A percentile compares a stretch with the other conserved stretches of the same genome.
These are phyloP conservation scores for Athrips mouffetella DNA, from an alignment of 2,888 invertebrate species.

Conservation along the genomic window DNA sequence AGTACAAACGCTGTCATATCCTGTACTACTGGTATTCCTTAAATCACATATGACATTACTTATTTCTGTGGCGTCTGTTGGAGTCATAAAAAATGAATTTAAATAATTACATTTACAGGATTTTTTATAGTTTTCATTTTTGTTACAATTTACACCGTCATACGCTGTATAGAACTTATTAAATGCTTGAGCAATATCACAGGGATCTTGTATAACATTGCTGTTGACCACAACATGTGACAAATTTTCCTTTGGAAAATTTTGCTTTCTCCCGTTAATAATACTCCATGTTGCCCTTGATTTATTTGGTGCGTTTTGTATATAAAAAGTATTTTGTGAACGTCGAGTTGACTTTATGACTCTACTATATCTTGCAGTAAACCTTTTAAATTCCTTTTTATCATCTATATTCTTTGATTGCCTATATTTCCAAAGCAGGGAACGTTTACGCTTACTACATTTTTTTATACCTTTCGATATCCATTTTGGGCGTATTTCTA, in stretches of 20 bases:
- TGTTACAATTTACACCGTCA: neutral
- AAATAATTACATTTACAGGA: neutral
- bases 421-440: conserved; percentile 1
- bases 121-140: neutral
- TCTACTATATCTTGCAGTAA: neutral
- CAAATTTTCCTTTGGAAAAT: neutral
- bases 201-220: neutral
- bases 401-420: neutral
- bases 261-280: neutral
- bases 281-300: neutral
- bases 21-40: neutral
- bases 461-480: neutral
- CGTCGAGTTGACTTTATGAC: neutral
- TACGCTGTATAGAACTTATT: neutral
- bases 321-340: neutral
- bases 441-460: conserved; percentile 3
- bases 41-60: neutral
- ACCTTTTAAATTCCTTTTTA: neutral
- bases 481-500: conserved; percentile 1
- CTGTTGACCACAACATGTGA: neutral
- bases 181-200: neutral
- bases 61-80: neutral
- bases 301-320: neutral
- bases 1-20: neutral
- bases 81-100: conserved; percentile 1